Evolutionary conservation across 2,113 vertebrate genomes (phyloP).

Genomic region (Engraulis encrasicolus): DNA sequence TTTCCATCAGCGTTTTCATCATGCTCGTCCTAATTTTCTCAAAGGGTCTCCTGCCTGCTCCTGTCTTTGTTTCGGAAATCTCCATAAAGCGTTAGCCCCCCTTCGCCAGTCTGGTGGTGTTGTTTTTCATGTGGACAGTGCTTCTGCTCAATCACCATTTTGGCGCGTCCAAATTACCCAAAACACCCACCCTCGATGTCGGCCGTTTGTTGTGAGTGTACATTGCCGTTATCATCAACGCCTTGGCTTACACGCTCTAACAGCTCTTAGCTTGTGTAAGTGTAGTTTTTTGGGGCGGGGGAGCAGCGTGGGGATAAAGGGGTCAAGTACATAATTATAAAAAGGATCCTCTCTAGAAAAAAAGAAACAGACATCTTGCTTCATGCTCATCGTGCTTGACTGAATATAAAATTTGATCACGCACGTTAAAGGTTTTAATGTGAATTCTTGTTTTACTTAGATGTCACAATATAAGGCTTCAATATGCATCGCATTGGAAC

Average conservation of each 20-base stretch:
- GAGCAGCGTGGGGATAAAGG: slow-evolving; percentile 54
- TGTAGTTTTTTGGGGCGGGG: too few relatives aligned
- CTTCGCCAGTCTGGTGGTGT: neutral
- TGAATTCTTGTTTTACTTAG: slow-evolving; percentile 47
- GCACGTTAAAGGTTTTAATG: slow-evolving; percentile 33
- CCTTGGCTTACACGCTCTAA: neutral
- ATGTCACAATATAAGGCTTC: slow-evolving; percentile 36
- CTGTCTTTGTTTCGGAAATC: neutral
- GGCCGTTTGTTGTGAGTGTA: neutral
- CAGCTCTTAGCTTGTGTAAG: neutral
- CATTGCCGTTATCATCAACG: neutral
- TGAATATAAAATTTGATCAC: slow-evolving; percentile 57
- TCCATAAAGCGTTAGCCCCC: neutral
- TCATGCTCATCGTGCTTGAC: slow-evolving; percentile 50
- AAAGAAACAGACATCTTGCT: slow-evolving; percentile 45
- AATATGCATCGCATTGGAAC: neutral
- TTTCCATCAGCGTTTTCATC: slow-evolving; percentile 7
- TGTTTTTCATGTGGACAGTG: neutral
- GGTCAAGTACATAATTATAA: slow-evolving; percentile 41
- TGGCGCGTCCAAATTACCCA: neutral
- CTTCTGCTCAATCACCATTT: neutral
- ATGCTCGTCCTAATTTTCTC: neutral
- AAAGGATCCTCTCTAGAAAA: slow-evolving; percentile 40
- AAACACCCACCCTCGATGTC: neutral
- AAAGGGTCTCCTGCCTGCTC: neutral